phyloP scores from a whole-genome alignment of 2,888 invertebrate genomes.

The Tricholauxania praeusta region DNA sequence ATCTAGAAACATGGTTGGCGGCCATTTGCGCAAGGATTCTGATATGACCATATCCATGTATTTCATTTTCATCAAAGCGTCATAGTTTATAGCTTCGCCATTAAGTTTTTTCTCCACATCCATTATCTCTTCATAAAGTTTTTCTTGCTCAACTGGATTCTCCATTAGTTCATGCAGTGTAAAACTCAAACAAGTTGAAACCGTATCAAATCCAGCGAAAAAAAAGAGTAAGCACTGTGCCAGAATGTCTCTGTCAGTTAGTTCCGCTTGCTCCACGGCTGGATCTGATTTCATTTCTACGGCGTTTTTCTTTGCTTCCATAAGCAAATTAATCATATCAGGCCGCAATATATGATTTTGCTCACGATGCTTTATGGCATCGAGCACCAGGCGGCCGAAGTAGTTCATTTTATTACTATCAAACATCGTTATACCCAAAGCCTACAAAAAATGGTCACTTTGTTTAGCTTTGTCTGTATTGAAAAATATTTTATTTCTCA shows the following conservation, averaged over 20 bases:
- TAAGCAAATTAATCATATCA: conserved; percentile 72
- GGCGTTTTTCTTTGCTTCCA: conserved; percentile 64
- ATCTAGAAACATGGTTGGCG: conserved; percentile 67
- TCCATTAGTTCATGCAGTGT: conserved; percentile 71
- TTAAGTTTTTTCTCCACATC: conserved; percentile 64
- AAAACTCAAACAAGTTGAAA: conserved; percentile 67
- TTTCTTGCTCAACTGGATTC: conserved; percentile 71
- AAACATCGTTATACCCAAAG: conserved; percentile 58
- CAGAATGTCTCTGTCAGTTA: conserved; percentile 68
- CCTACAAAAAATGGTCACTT: conserved; percentile 27
- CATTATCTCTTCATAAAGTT: conserved; percentile 70
- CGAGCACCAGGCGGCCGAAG: conserved; percentile 66
- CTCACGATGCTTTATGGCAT: conserved; percentile 68
- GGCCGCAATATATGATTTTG: conserved; percentile 69
- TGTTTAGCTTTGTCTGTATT: neutral
- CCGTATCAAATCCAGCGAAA: conserved; percentile 71
- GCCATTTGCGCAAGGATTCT: conserved; percentile 70
- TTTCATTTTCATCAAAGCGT: conserved; percentile 70
- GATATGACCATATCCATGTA: conserved; percentile 72
- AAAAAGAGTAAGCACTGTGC: conserved; percentile 72
- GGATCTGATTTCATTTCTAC: conserved; percentile 28
- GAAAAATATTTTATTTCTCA: neutral
- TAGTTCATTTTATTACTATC: conserved; percentile 59
- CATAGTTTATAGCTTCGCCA: conserved; percentile 70
- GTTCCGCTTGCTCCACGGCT: conserved; percentile 41